These are phyloP conservation scores for Fopius arisanus DNA, from an alignment of 1,140 invertebrate genomes.

Conservation along the genomic window DNA sequence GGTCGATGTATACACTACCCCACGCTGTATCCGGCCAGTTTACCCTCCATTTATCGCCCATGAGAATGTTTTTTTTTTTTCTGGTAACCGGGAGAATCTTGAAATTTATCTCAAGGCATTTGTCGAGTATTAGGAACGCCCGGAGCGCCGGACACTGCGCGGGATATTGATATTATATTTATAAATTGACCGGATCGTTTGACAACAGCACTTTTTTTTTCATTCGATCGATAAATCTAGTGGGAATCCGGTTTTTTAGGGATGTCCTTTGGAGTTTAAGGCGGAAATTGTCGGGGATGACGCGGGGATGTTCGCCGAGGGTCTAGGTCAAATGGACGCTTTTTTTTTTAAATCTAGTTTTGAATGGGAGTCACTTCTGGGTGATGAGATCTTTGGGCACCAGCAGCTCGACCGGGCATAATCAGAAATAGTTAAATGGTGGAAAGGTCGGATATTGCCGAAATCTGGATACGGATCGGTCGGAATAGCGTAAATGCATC, in stretches of 20 bases:
- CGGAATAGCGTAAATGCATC: conserved; percentile 8
- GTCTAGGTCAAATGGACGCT: conserved; percentile 1
- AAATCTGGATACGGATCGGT: conserved; percentile 49
- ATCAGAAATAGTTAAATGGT: conserved; percentile 40
- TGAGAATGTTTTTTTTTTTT: conserved; percentile 20
- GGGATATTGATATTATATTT: conserved; percentile 28
- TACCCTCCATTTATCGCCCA: neutral
- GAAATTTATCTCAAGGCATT: conserved; percentile 49
- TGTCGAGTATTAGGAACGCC: neutral
- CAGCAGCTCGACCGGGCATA: conserved; percentile 51
- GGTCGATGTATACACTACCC: neutral
- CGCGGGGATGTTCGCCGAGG: neutral
- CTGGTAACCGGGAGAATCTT: conserved; percentile 44
- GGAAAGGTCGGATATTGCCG: conserved; percentile 44
- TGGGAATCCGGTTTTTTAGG: neutral
- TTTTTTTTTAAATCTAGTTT: neutral
- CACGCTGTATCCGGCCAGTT: conserved; percentile 8
- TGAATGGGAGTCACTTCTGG: neutral
- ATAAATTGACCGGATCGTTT: neutral
- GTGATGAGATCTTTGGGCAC: neutral
- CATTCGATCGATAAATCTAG: conserved; percentile 20
- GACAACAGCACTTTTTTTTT: neutral
- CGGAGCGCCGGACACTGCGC: conserved; percentile 23
- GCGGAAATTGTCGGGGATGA: neutral
- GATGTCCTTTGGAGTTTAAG: neutral